Base-by-base conservation (phyloP, 2,888 invertebrate species). In the Eilema depressum region DNA sequence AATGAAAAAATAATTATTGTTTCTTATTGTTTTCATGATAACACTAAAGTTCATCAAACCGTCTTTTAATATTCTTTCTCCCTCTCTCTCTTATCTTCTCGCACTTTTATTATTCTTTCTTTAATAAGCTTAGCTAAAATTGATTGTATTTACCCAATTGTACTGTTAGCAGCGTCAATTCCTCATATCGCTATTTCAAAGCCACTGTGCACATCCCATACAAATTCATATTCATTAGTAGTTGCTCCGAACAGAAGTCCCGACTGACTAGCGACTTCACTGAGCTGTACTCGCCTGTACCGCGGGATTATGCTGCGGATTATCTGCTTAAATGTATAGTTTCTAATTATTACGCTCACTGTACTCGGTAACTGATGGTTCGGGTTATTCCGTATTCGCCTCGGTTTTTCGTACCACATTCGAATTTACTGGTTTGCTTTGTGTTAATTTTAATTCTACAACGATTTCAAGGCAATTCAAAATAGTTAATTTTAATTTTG, bases 141-240 rank as follows among this genome's bases (percentile, higher is more conserved):
- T 20, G 7, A 47, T 47, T 20, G 1, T 47, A 20, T 26, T 25
- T 59, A 26, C 26, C 7, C 8, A 41, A 41, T 41, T 17, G 17
- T 3, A 17, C 2, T 61, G n/a, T 3, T 11, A 17, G 37, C 12
- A 60, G 20, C 3, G 57, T 14, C 5, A 2, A 25, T 4, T 17
- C 1, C 0, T 17, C 17, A 37, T 25, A 60, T 17, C 73, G 71
- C 80, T 61, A 41, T n/a, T 57, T 65, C 11, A 28, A 23, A 3
- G 20, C 1, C 7, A 59, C 23, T 17, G 68, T 57, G 23, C 2
- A 20, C 66, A n/a, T 37, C 59, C 53, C 67, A 20, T 25, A 56
- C 47, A 68, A 62, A 80, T 80, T 80, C 77, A 80, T 82, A 80
- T 80, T 80, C 80, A 82, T 80, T 82, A 80, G 69, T 67, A 77